phyloP scores from a whole-genome alignment of 2,888 invertebrate genomes.

The Lomographa bimaculata region DNA sequence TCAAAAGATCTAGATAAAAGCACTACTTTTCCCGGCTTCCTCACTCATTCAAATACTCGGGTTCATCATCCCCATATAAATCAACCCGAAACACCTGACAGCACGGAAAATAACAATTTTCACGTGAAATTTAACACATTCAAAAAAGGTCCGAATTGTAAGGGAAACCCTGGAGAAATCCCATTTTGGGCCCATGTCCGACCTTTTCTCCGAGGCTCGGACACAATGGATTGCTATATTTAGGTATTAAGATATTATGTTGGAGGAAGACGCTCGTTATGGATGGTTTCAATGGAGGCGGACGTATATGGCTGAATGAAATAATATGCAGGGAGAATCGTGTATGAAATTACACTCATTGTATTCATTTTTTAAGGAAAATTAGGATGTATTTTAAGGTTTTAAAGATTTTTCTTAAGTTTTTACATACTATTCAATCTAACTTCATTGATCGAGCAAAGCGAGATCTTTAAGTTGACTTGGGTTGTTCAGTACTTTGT shows the following conservation, averaged over 20 bases:
- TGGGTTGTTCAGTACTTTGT: too few species aligned
- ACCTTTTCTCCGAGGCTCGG: slow-evolving; percentile 48
- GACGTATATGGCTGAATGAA: slow-evolving; percentile 41
- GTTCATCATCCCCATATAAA: slow-evolving; percentile 31
- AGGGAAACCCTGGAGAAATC: slow-evolving; percentile 58
- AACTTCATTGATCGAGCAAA: too few species aligned
- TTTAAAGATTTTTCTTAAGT: too few species aligned
- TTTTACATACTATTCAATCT: too few species aligned
- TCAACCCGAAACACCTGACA: slow-evolving; percentile 34
- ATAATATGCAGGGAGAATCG: slow-evolving; percentile 41
- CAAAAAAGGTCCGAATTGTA: slow-evolving; percentile 42
- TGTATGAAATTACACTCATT: slow-evolving; percentile 58
- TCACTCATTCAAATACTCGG: slow-evolving; percentile 24
- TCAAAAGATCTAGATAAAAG: too few species aligned
- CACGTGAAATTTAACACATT: slow-evolving; percentile 79
- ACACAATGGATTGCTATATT: slow-evolving; percentile 60
- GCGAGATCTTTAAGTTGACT: too few species aligned
- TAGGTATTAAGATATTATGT: slow-evolving; percentile 57
- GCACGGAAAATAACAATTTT: slow-evolving; percentile 67
- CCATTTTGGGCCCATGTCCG: slow-evolving; percentile 64
- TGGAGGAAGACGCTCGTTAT: slow-evolving; percentile 69
- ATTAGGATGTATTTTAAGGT: too few species aligned
- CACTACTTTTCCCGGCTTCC: too few species aligned
- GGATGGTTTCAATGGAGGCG: slow-evolving; percentile 51
- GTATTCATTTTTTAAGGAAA: slow-evolving; percentile 33